These are phyloP conservation scores for Sebastes steindachneri DNA, from an alignment of 2,797 vertebrate genomes.

Conservation along the genomic window DNA sequence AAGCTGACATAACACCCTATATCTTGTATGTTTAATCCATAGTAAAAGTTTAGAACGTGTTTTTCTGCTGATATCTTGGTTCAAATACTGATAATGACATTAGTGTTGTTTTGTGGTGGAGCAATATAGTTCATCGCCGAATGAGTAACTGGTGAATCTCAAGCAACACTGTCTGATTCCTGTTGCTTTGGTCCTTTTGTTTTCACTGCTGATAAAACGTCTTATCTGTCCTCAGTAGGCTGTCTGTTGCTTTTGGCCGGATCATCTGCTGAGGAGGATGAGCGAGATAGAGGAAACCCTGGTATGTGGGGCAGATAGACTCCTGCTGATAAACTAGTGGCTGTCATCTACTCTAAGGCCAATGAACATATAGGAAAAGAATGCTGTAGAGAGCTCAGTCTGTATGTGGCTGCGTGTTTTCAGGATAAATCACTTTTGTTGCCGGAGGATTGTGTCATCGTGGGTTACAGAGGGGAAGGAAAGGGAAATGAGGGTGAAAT, in stretches of 20 bases:
- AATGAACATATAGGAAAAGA: conserved; percentile 22
- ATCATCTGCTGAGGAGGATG: conserved; percentile 57
- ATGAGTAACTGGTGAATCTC: conserved; percentile 43
- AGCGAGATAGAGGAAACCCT: conserved; percentile 64
- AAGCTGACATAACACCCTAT: not conserved
- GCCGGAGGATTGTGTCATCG: not conserved
- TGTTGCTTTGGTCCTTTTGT: conserved; percentile 55
- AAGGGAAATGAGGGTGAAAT: conserved; percentile 15
- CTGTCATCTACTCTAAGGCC: conserved; percentile 31
- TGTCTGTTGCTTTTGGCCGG: conserved; percentile 66
- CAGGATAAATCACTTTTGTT: conserved; percentile 3
- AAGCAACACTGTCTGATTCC: conserved; percentile 42
- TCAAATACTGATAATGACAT: not conserved
- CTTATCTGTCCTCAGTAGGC: conserved; percentile 58
- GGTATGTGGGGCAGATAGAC: conserved; percentile 67
- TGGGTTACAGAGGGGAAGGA: not conserved
- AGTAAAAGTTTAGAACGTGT: not conserved
- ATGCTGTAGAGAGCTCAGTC: not conserved
- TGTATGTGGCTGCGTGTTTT: conserved; percentile 15
- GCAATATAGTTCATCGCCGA: not conserved
- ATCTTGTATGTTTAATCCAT: not conserved
- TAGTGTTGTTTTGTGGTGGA: not conserved
- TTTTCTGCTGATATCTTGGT: not conserved
- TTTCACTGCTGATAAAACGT: conserved; percentile 62
- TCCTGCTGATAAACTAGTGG: conserved; percentile 46